phyloP scores from a whole-genome alignment of 2,113 vertebrate genomes.

The Toxotes jaculatrix region DNA sequence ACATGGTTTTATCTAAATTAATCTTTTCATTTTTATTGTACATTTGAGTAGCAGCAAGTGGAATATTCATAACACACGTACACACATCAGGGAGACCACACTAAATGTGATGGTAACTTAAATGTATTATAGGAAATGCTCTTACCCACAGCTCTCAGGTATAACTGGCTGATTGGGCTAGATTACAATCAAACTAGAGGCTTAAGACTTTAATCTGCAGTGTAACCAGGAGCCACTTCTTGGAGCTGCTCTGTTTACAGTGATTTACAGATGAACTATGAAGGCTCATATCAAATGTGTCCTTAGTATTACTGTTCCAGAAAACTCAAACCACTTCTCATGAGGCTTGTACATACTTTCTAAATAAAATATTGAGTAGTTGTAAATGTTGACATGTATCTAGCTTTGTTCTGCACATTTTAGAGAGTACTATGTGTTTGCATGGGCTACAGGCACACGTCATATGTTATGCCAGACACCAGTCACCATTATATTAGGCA shows the following conservation, averaged over 20 bases:
- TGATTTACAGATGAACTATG: constrained; percentile 35
- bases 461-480: background rate
- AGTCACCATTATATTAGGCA: background rate
- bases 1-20: background rate
- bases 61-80: too few relatives aligned
- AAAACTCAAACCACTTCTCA: constrained; percentile 45
- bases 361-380: constrained; percentile 54
- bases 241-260: constrained; percentile 34
- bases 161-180: too few relatives aligned
- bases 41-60: too few relatives aligned
- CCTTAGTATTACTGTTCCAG: constrained; percentile 38
- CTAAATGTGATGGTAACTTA: too few relatives aligned
- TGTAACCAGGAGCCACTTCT: constrained; percentile 29
- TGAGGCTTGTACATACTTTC: constrained; percentile 29
- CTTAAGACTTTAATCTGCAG: constrained; percentile 35
- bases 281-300: constrained; percentile 34
- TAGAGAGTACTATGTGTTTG: constrained; percentile 5
- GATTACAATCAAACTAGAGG: constrained; percentile 19
- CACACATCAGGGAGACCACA: too few relatives aligned
- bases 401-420: constrained; percentile 26
- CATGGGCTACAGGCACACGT: constrained; percentile 2
- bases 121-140: background rate
- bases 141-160: background rate
- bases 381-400: constrained; percentile 33
- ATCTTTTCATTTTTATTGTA: background rate